Evolutionary conservation across 1,140 invertebrate species (phyloP).

Genomic region (Drosophila takahashii): DNA sequence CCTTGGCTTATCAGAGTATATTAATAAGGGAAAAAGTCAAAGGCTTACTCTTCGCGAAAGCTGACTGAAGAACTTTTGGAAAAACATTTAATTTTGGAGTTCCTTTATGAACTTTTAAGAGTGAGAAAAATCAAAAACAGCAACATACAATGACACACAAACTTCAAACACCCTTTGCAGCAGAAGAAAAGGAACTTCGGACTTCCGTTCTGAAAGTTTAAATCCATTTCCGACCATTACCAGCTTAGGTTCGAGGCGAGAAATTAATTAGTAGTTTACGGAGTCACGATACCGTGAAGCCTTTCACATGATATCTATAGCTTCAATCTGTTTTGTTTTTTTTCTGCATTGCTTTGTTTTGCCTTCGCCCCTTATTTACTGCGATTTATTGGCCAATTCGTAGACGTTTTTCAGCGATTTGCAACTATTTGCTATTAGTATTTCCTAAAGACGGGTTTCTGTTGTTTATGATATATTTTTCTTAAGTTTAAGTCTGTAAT

Average conservation of each 20-base stretch:
- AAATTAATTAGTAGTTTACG: constrained; percentile 78
- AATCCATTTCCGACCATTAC: constrained; percentile 66
- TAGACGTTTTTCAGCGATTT: constrained; percentile 1
- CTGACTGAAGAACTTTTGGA: not conserved
- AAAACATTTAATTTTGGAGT: not conserved
- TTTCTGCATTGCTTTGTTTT: constrained; percentile 33
- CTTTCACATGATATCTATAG: constrained; percentile 32
- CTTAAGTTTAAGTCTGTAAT: constrained; percentile 34
- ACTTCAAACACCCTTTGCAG: constrained; percentile 47
- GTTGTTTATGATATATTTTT: constrained; percentile 3
- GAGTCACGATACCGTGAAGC: constrained; percentile 41
- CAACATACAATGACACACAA: constrained; percentile 40
- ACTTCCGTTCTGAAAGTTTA: constrained; percentile 76
- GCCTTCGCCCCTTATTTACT: constrained; percentile 1
- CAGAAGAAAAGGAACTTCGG: constrained; percentile 54
- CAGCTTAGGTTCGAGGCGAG: constrained; percentile 48
- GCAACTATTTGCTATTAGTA: not conserved
- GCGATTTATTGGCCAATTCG: constrained; percentile 11
- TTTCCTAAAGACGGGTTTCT: not conserved
- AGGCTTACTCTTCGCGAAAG: not conserved
- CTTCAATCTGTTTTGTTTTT: constrained; percentile 14
- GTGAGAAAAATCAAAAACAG: not conserved
- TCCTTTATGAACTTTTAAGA: not conserved
- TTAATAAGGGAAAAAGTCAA: constrained; percentile 40
- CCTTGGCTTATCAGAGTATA: constrained; percentile 14